Percentiles rank a stretch among this genome's conserved stretches.
Evolutionary conservation across 2,113 vertebrate species (phyloP).

Genomic region (Pardalotus punctatus): DNA sequence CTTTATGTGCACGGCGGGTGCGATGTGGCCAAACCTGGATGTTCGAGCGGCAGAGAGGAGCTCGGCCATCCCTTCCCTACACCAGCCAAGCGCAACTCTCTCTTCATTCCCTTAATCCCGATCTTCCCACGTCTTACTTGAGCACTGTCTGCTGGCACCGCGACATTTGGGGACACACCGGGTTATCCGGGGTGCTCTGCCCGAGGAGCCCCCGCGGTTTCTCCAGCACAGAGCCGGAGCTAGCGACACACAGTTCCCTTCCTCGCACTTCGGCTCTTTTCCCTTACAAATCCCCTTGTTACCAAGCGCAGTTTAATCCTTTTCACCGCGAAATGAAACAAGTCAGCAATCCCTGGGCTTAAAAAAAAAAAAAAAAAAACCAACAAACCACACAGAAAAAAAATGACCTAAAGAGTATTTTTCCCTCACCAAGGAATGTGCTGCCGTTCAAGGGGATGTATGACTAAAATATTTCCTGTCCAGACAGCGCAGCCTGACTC

Average conservation of each 20-base stretch:
- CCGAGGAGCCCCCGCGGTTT: not conserved
- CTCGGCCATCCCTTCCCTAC: not conserved
- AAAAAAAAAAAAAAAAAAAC: not conserved
- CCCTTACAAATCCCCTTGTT: not conserved
- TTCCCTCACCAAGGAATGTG: not conserved
- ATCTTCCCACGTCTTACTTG: fast-evolving
- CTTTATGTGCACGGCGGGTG: not conserved
- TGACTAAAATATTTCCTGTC: constrained; percentile 16
- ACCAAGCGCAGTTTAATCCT: not conserved
- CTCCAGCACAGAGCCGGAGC: not conserved
- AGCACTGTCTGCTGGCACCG: not conserved
- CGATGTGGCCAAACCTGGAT: not conserved
- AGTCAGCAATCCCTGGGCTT: not conserved
- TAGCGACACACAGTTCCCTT: not conserved
- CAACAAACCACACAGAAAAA: not conserved
- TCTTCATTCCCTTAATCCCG: not conserved
- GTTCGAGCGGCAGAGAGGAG: not conserved
- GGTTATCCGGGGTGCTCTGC: not conserved
- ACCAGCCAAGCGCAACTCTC: not conserved
- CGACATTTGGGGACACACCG: not conserved
- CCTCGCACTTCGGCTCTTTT: not conserved
- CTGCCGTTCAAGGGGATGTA: not conserved
- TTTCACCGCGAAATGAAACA: not conserved
- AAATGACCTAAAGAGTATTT: not conserved
- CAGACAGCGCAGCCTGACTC: constrained; percentile 24